Evolutionary conservation across 2,113 vertebrate species (phyloP).

Genomic region (Ciconia stormi): DNA sequence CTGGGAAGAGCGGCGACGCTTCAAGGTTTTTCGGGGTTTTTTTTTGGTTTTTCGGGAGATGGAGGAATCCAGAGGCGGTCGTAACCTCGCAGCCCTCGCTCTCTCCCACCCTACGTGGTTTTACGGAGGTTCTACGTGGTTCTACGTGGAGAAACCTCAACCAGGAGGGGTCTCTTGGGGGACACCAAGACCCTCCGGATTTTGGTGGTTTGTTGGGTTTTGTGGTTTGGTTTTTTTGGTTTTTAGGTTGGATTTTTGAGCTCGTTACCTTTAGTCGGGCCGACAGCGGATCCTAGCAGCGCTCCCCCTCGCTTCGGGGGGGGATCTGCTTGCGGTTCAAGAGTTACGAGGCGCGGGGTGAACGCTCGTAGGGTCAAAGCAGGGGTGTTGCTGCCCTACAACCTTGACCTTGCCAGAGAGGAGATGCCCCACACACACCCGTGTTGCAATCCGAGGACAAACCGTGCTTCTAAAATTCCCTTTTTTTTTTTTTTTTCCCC

Average conservation of each 20-base stretch:
- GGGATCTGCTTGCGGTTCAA: neutral
- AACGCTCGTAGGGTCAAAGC: neutral
- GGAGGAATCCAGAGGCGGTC: neutral
- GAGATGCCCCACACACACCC: neutral
- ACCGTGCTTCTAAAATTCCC: neutral
- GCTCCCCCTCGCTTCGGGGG: neutral
- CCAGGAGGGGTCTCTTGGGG: neutral
- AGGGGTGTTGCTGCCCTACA: neutral
- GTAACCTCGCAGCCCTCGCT: neutral
- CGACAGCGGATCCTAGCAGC: neutral
- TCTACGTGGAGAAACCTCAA: too few relatives aligned
- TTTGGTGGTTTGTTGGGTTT: neutral
- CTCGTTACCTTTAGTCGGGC: neutral
- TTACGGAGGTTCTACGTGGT: too few relatives aligned
- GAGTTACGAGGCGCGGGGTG: neutral
- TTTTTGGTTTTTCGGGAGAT: neutral
- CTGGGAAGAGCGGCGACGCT: neutral
- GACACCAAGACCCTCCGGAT: neutral
- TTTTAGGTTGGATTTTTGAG: neutral
- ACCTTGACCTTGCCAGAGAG: neutral
- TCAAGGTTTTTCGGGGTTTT: neutral
- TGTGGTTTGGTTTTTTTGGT: too few relatives aligned
- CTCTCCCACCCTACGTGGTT: neutral
- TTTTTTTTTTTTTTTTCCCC: neutral
- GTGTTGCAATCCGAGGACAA: neutral